Evolutionary conservation across 1,140 invertebrate species (phyloP), one percentile per base, ranked within the genome.

Genomic region (Lepidurus arcticus): DNA sequence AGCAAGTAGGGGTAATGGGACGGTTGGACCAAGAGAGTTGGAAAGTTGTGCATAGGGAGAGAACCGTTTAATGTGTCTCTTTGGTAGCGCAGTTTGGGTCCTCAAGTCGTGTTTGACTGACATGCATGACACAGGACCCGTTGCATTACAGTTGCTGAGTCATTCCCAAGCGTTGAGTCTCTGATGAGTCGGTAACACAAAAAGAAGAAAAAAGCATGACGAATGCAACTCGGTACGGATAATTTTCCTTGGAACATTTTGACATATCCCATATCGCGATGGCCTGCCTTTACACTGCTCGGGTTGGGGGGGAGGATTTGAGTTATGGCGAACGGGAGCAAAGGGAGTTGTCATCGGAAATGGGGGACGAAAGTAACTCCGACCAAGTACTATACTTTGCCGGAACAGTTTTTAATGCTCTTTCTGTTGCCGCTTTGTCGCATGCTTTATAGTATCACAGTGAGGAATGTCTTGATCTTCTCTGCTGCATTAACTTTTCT

Each of bases 251-350:
- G 16, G 16, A 65, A 65, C 53, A 13, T 65, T 34, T 65, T 65
- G 53, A 65, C 53, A 65, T 65, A 21, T 65, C 53, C 16, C 53
- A 21, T 65, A 65, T 65, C 53, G 53, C 53, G 53, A 65, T 65
- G 53, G 53, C 53, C 53, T 65, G 53, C 21, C 53, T n/a, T 16
- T n/a, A 7, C 53, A 21, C 21, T 65, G 13, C 53, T 65, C 53
- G 16, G 53, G 13, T n/a, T n/a, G 47, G 47, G 47, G 47, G 47
- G 53, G 21, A 1, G 53, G 53, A 65, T 65, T 65, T 65, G 53
- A 65, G 53, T 65, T 65, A 65, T 65, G 53, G 53, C 53, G 53
- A 65, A 65, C 53, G 53, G 13, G 53, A 65, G 53, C 53, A 65
- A 65, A 65, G n/a, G 53, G 53, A 21, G 16, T 65, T 65, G 16